Evolutionary conservation across 2,797 vertebrate species (phyloP), one percentile per base, ranked within the genome.

Genomic region (Peromyscus eremicus): DNA sequence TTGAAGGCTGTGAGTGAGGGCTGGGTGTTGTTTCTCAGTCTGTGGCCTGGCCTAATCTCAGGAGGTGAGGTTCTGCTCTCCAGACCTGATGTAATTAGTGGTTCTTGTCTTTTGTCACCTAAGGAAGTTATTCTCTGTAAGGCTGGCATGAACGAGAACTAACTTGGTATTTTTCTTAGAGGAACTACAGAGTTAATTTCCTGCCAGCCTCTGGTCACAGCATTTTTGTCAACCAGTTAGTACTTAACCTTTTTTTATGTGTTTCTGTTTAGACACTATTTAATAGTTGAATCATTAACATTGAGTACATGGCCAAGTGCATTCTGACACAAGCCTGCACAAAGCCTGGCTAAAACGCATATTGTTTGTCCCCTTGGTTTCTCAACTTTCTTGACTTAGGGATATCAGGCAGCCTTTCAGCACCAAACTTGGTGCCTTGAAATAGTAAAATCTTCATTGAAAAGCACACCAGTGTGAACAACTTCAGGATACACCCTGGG

Each of bases 201-300:
- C 81, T 60, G 5, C 27, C 46, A 80, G 43, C 37, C 10, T 66
- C 55, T 90, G 49, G 82, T 76, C 55, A 73, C 9, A 4, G 62
- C 5, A 0, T 88, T 90, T 75, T 90, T 89, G 43, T 79, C 57
- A 55, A 0, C 0, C 27, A 37, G 37, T 79, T 12, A 75, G 10
- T 34, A 52, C 34, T 57, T 70, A 86, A 57, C 49, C 55, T 84
- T 83, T 55, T 94, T 87, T 62, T 82, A 23, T 70, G 77, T 60
- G 83, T 76, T 92, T 97, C 46, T 94, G 62, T 93, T 66, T 49
- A 89, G 92, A 21, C 9, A 79, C 77, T 14, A 2, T 73, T 92
- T 96, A 90, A 76, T 70, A 80, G 57, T 76, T 81, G 29, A 49
- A 17, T 85, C 62, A 43, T 83, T 71, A 88, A 29, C 68, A 11